Evolutionary conservation across 2,797 vertebrate genomes (phyloP).

Genomic region (Protonibea diacanthus): DNA sequence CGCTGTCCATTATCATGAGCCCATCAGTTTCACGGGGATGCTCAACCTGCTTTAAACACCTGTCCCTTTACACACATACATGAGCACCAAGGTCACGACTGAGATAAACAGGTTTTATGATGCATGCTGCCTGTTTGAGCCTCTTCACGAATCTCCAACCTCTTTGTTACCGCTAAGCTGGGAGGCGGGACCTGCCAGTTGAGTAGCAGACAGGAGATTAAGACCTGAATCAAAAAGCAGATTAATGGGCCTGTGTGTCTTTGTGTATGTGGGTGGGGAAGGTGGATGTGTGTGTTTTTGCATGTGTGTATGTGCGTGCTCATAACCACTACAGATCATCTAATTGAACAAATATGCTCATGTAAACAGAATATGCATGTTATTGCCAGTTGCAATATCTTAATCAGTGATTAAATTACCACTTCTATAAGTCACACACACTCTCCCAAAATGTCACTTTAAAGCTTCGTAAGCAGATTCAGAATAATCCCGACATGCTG

Average conservation of each 20-base stretch:
- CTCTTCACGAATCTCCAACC: conserved; percentile 66
- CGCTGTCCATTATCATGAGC: background rate
- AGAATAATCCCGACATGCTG: conserved; percentile 56
- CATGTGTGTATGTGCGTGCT: background rate
- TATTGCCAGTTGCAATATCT: conserved; percentile 7
- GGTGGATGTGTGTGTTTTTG: conserved; percentile 22
- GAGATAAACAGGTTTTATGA: conserved; percentile 67
- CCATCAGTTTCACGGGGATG: too few relatives aligned
- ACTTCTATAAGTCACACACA: conserved; percentile 33
- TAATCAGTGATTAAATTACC: conserved; percentile 1
- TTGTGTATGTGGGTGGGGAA: conserved; percentile 12
- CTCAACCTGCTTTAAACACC: conserved; percentile 11
- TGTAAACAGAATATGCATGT: conserved; percentile 32
- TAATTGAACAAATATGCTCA: conserved; percentile 48
- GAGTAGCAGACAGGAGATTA: conserved; percentile 79
- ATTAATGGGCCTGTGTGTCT: conserved; percentile 68
- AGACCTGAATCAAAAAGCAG: conserved; percentile 79
- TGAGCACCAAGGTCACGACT: conserved; percentile 43
- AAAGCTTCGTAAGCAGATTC: conserved; percentile 51
- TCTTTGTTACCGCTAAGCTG: conserved; percentile 76
- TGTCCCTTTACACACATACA: conserved; percentile 12
- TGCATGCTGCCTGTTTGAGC: conserved; percentile 62
- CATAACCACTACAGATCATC: conserved; percentile 30
- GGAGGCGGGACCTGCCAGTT: conserved; percentile 74
- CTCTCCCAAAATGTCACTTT: conserved; percentile 50